Base-by-base conservation (phyloP, 2,113 vertebrate species). In the Etheostoma spectabile region DNA sequence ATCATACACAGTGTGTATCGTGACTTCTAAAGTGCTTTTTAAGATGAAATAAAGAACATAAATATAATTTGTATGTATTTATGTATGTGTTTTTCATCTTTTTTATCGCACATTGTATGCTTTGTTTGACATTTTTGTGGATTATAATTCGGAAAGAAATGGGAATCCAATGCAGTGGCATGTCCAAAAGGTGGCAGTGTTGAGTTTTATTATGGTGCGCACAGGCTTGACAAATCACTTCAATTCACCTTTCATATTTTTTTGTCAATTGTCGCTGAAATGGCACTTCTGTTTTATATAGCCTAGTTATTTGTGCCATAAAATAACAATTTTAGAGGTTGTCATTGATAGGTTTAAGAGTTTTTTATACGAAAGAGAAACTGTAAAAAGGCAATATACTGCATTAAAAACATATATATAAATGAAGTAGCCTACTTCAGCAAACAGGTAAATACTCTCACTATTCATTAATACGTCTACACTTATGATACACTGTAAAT, bases 141-240 rank as follows among this genome's bases (percentile, higher is more conserved):
- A 51, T 49, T 46, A 0, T 4, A 24, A 12, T 0, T 22, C 4
- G 68, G 63, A 15, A 55, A 70, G 63, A 61, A n/a, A 67, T 30
- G 59, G 57, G 5, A 68, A 63, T 59, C 56, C 63, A 71, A 62
- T 93, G 52, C 59, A 6, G 62, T 1, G 16, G 5, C 57, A 87
- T 89, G 82, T 90, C 95, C 97, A 97, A 97, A 96, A 97, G 97
- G 96, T 97, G 97, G 97, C 97, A 96, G 96, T 98, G 96, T 98
- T 96, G 97, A 96, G 96, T 96, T 96, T 96, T 80, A 84, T 21
- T 86, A 90, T 79, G 73, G 12, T 71, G 72, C 60, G 61, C 53
- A n/a, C 53, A 59, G 61, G 30, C 72, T 66, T 27, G 67, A 70
- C n/a, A 38, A 59, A 68, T 42, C 61, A 67, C 66, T n/a, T 45